Conservation (phyloP, 1,140 invertebrate species). For the Neodiprion virginianus region DNA sequence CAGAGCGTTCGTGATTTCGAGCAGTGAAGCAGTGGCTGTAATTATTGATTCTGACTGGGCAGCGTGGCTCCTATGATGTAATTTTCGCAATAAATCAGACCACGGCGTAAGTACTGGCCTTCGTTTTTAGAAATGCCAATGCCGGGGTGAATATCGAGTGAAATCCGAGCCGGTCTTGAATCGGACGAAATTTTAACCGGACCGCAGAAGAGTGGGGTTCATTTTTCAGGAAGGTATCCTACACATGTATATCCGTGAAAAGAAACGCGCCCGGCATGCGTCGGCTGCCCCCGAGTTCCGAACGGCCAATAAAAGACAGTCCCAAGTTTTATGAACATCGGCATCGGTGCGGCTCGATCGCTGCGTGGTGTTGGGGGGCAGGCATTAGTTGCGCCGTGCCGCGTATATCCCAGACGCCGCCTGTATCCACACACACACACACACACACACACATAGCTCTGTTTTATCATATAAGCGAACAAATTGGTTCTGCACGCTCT, state of each 20-base stretch:
- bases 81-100: constrained; percentile 5
- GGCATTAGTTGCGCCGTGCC: no score
- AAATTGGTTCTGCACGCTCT: constrained; percentile 7
- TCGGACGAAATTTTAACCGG: no score
- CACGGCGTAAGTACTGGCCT: background rate
- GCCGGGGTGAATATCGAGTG: no score
- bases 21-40: background rate
- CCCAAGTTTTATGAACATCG: background rate
- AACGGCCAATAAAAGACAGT: constrained; percentile 5
- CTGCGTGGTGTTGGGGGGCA: no score
- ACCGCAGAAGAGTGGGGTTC: no score
- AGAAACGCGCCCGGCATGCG: background rate
- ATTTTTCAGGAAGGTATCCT: no score
- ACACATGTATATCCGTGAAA: background rate
- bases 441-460: background rate
- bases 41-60: constrained; percentile 7
- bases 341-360: background rate
- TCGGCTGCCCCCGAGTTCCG: background rate
- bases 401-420: no score
- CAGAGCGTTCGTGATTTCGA: background rate
- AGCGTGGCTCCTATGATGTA: constrained; percentile 6
- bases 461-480: constrained; percentile 7
- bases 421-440: no score
- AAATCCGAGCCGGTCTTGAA: no score
- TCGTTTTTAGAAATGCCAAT: no score